A percentile compares a stretch with the other conserved stretches of the same genome.
These are phyloP conservation scores for Anabacerthia variegaticeps DNA, from an alignment of 2,797 vertebrate genomes.

Conservation along the genomic window DNA sequence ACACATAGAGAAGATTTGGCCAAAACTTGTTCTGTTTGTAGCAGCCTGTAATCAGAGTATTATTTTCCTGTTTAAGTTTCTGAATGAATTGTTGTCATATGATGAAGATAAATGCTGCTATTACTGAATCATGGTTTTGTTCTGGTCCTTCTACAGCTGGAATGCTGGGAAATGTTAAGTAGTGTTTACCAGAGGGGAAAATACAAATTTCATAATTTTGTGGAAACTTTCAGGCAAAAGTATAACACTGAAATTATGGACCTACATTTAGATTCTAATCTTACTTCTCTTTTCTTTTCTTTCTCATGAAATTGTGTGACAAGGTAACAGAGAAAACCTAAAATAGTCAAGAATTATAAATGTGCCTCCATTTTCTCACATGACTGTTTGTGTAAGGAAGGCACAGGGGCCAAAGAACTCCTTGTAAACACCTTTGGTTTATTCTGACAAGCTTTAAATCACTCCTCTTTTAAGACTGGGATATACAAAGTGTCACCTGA, in stretches of 20 bases:
- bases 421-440: neutral
- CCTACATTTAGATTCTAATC: neutral
- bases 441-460: neutral
- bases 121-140: neutral
- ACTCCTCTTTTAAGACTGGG: neutral
- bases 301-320: neutral
- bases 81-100: neutral
- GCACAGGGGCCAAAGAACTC: neutral
- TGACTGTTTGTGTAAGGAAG: neutral
- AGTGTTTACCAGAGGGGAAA: neutral
- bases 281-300: neutral
- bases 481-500: neutral
- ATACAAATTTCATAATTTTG: neutral
- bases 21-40: neutral
- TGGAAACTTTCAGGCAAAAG: neutral
- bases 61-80: slow-evolving; percentile 11
- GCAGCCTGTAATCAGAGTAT: neutral
- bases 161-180: neutral
- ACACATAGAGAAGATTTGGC: neutral
- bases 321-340: neutral
- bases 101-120: neutral
- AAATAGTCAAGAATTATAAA: neutral
- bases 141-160: neutral
- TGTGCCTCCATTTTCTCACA: neutral
- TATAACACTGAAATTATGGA: neutral